Percentiles rank a stretch among this genome's conserved stretches.
Conservation (phyloP, 2,797 vertebrate genomes). For the Gadopsis marmoratus region DNA sequence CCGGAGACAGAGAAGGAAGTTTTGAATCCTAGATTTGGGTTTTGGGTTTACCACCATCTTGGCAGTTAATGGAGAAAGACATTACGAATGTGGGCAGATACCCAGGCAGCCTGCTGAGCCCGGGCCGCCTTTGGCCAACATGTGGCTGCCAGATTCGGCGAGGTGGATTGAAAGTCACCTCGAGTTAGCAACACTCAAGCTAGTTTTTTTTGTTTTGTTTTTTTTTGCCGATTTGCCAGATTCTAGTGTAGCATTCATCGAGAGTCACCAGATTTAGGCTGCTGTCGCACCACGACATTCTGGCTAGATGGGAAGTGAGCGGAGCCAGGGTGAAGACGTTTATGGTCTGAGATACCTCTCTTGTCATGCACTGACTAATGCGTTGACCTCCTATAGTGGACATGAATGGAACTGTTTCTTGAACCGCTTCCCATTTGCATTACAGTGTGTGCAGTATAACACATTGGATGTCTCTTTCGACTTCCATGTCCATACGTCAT, state of each 20-base stretch:
- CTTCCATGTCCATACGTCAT: neutral
- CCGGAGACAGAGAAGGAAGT: slow-evolving; percentile 1
- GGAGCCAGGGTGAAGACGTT: slow-evolving; percentile 5
- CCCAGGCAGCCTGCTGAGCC: slow-evolving; percentile 28
- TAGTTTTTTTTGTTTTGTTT: too few relatives aligned
- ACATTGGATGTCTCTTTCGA: neutral
- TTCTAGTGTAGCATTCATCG: slow-evolving; percentile 4
- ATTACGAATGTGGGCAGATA: slow-evolving; percentile 13
- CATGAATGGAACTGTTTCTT: neutral
- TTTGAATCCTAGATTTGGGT: slow-evolving; percentile 4
- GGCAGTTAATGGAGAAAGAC: slow-evolving; percentile 15
- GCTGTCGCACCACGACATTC: neutral
- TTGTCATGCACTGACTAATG: neutral
- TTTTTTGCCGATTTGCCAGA: slow-evolving; percentile 4
- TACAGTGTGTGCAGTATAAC: neutral
- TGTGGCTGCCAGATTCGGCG: slow-evolving; percentile 14
- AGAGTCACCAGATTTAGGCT: slow-evolving; percentile 6
- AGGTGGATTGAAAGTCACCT: slow-evolving; percentile 13
- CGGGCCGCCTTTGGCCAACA: slow-evolving; percentile 9
- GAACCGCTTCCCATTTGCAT: neutral
- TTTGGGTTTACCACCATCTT: slow-evolving; percentile 21
- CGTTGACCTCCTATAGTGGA: neutral
- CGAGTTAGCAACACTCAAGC: neutral
- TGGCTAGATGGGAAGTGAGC: neutral
- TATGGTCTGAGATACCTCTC: neutral